Conservation (phyloP, 2,888 invertebrate species). For the Caenorhabditis sp. region DNA sequence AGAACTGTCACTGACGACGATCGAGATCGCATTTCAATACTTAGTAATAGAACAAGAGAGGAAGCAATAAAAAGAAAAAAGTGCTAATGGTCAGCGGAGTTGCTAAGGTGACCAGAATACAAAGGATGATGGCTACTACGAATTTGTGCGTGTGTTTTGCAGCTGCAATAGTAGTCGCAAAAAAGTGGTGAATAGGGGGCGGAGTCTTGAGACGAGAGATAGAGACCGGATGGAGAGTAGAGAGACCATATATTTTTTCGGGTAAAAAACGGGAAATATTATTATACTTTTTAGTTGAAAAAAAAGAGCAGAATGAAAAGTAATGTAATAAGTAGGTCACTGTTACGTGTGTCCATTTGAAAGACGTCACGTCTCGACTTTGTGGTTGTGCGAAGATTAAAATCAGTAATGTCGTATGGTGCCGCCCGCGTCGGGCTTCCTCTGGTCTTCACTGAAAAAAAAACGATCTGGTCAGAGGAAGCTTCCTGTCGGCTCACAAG, state of each 20-base stretch:
- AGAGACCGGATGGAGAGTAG: not conserved
- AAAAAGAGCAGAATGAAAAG: too few species aligned
- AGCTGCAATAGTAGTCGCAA: not conserved
- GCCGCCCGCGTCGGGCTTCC: too few species aligned
- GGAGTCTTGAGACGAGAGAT: not conserved
- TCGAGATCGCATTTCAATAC: slow-evolving; percentile 31
- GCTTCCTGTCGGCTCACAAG: too few species aligned
- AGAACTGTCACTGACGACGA: slow-evolving; percentile 47
- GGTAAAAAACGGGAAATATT: not conserved
- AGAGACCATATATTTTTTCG: slow-evolving; percentile 2
- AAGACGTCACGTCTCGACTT: too few species aligned
- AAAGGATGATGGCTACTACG: not conserved
- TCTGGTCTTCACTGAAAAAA: too few species aligned
- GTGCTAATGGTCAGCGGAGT: not conserved
- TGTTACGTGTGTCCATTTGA: too few species aligned
- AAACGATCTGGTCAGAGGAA: too few species aligned
- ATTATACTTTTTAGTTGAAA: not conserved
- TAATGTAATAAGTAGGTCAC: too few species aligned
- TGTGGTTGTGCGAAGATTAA: too few species aligned
- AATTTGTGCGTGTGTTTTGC: not conserved
- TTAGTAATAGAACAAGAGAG: too few species aligned
- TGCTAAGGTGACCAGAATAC: not conserved
- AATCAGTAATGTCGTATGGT: too few species aligned
- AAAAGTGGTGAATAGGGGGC: not conserved
- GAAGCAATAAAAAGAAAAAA: not conserved